phyloP scores from a whole-genome alignment of 1,140 invertebrate genomes.

The Panagrolaimus sp. region DNA sequence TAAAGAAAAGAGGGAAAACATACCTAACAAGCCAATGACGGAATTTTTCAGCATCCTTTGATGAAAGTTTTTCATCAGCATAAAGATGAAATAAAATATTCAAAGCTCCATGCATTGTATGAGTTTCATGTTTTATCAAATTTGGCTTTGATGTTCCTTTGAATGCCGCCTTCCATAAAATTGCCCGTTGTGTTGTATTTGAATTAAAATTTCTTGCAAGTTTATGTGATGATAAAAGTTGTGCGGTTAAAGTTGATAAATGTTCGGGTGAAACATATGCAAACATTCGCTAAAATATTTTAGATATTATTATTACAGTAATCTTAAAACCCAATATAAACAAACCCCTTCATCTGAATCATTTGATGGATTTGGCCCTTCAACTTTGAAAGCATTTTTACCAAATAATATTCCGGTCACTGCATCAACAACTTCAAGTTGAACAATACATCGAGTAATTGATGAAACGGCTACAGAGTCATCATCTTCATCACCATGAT shows the following conservation, averaged over 20 bases:
- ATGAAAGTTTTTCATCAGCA: constrained; percentile 67
- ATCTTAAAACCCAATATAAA: too few relatives aligned
- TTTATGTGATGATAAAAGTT: constrained; percentile 80
- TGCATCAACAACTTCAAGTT: constrained; percentile 94
- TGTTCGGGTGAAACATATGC: constrained; percentile 75
- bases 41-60: neutral
- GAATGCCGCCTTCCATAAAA: constrained; percentile 89
- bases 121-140: constrained; percentile 87
- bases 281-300: constrained; percentile 68
- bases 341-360: constrained; percentile 67
- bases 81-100: constrained; percentile 89
- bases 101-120: constrained; percentile 85
- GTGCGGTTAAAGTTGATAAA: constrained; percentile 82
- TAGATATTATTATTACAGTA: too few relatives aligned
- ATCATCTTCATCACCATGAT: constrained; percentile 18
- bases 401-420: constrained; percentile 98
- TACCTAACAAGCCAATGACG: neutral
- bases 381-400: constrained; percentile 88
- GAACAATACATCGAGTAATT: constrained; percentile 76
- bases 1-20: neutral
- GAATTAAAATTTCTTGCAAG: constrained; percentile 91
- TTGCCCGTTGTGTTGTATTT: constrained; percentile 83
- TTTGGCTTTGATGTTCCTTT: constrained; percentile 87
- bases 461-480: constrained; percentile 37
- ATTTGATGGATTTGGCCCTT: constrained; percentile 68